Percentiles rank a stretch among this genome's conserved stretches.
phyloP scores from a whole-genome alignment of 2,888 invertebrate species.

The Scaptomyza tumidula region DNA sequence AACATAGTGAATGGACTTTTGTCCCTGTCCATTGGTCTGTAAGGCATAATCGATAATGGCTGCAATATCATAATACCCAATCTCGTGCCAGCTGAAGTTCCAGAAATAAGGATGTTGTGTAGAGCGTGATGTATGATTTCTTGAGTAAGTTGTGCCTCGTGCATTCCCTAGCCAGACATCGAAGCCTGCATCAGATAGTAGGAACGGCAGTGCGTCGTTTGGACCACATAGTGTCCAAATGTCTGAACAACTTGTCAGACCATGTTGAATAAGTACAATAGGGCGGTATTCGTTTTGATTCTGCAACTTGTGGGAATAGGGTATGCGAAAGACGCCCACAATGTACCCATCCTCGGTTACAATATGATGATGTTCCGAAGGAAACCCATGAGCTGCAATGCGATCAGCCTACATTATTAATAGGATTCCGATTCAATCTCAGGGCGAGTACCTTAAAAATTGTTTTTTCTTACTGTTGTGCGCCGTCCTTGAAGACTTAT shows the following conservation, averaged over 20 bases:
- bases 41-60: conserved; percentile 77
- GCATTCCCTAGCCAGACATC: conserved; percentile 83
- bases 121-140: conserved; percentile 58
- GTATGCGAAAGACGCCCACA: conserved; percentile 78
- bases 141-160: conserved; percentile 75
- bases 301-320: conserved; percentile 64
- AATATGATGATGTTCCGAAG: conserved; percentile 87
- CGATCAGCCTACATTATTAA: conserved; percentile 57
- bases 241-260: conserved; percentile 76
- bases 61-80: conserved; percentile 87
- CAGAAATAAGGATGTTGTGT: conserved; percentile 64
- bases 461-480: conserved; percentile 49
- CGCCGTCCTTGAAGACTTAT: conserved; percentile 34
- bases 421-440: too few relatives aligned
- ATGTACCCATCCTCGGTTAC: conserved; percentile 78
- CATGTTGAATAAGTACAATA: conserved; percentile 85
- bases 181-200: conserved; percentile 79
- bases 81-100: conserved; percentile 92
- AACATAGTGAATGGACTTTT: conserved; percentile 76
- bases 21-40: conserved; percentile 57
- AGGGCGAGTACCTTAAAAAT: background rate
- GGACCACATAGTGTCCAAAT: conserved; percentile 76
- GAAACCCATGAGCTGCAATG: conserved; percentile 85
- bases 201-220: conserved; percentile 66
- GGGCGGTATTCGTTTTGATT: conserved; percentile 66